These are phyloP conservation scores for Hydrophis major DNA, from an alignment of 2,797 vertebrate species.

Conservation along the genomic window DNA sequence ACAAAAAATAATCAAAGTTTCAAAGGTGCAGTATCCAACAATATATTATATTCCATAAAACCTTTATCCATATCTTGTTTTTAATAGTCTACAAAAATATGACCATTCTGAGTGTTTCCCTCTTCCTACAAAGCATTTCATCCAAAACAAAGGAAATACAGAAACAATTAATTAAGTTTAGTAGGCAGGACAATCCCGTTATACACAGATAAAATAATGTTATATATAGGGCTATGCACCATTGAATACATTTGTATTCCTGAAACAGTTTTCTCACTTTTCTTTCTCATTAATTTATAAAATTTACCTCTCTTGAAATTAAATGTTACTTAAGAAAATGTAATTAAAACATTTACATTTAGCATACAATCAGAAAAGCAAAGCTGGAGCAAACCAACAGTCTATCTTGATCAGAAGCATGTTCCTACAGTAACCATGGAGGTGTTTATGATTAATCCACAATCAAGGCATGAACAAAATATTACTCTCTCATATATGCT, in stretches of 20 bases:
- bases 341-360: slow-evolving; percentile 37
- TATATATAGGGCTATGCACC: slow-evolving; percentile 53
- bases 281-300: slow-evolving; percentile 47
- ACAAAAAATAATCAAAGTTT: slow-evolving; percentile 65
- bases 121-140: slow-evolving; percentile 65
- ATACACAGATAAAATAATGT: slow-evolving; percentile 59
- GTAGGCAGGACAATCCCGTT: slow-evolving; percentile 56
- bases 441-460: not conserved
- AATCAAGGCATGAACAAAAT: not conserved
- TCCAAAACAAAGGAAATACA: slow-evolving; percentile 63
- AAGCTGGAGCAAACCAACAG: not conserved
- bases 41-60: slow-evolving; percentile 65
- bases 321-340: slow-evolving; percentile 4
- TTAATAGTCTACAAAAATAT: slow-evolving; percentile 69
- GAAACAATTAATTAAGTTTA: slow-evolving; percentile 58
- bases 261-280: slow-evolving; percentile 48
- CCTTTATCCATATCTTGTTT: slow-evolving; percentile 44
- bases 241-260: slow-evolving; percentile 52
- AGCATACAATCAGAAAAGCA: not conserved
- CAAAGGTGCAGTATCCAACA: slow-evolving; percentile 64
- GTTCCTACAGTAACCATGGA: not conserved
- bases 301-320: not conserved
- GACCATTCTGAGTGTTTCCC: slow-evolving; percentile 53
- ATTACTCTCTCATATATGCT: not conserved
- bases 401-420: not conserved